These are phyloP conservation scores for Pipa parva DNA, from an alignment of 2,113 vertebrate genomes.

Conservation along the genomic window DNA sequence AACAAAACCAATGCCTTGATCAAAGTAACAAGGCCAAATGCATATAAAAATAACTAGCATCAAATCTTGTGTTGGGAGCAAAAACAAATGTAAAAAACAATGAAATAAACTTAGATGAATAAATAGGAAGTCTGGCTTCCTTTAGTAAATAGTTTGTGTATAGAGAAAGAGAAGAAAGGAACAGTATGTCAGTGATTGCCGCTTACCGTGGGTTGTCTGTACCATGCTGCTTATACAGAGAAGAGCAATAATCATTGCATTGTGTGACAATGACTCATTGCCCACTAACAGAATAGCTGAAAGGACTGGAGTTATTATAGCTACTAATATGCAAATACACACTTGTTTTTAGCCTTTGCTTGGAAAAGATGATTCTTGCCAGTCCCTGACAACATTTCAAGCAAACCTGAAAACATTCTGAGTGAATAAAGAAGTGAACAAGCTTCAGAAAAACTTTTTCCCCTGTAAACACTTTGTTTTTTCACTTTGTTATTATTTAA, in stretches of 20 bases:
- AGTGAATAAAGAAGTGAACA: background rate
- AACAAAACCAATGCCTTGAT: too few relatives aligned
- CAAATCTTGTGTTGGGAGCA: background rate
- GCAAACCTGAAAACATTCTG: background rate
- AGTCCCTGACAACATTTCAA: constrained; percentile 13
- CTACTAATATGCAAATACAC: constrained; percentile 26
- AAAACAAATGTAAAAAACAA: too few relatives aligned
- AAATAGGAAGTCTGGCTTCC: constrained; percentile 38
- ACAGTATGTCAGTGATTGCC: background rate
- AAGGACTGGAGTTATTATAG: background rate
- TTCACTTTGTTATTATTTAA: too few relatives aligned
- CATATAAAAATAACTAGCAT: background rate
- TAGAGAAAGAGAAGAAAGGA: constrained; percentile 6
- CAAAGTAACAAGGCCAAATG: too few relatives aligned
- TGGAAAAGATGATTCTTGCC: background rate
- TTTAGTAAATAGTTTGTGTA: constrained; percentile 12
- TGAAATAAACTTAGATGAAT: background rate
- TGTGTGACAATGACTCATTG: constrained; percentile 40
- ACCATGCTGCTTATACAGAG: constrained; percentile 24
- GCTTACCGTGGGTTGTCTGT: constrained; percentile 20
- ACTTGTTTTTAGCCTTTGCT: constrained; percentile 13
- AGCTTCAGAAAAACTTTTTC: background rate
- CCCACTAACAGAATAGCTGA: background rate
- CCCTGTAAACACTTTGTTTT: too few relatives aligned
- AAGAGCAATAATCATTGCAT: constrained; percentile 24